Evolutionary conservation across 2,888 invertebrate genomes (phyloP).

Genomic region (Podotricha telesiphe): DNA sequence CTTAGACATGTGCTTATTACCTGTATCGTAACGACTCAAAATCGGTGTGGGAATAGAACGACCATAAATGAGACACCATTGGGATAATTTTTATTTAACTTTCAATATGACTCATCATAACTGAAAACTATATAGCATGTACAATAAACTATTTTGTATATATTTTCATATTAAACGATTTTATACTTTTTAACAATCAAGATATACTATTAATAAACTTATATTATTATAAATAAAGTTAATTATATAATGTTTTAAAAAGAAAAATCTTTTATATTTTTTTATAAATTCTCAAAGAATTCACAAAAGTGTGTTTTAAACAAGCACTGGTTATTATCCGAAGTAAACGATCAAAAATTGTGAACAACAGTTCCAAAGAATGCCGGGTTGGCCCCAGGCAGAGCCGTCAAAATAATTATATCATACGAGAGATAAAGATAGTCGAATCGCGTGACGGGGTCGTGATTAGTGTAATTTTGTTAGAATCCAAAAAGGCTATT

Average conservation of each 20-base stretch:
- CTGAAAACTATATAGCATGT: background rate
- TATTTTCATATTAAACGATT: background rate
- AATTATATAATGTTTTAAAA: background rate
- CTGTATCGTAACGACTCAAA: slow-evolving; percentile 62
- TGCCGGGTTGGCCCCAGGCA: slow-evolving; percentile 66
- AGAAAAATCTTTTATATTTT: background rate
- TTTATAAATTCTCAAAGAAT: background rate
- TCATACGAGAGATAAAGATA: slow-evolving; percentile 68
- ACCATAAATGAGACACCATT: slow-evolving; percentile 46
- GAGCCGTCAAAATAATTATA: slow-evolving; percentile 68
- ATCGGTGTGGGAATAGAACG: slow-evolving; percentile 54
- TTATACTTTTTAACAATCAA: background rate
- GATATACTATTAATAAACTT: background rate
- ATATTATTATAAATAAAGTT: background rate
- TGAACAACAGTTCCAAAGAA: slow-evolving; percentile 54
- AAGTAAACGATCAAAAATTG: slow-evolving; percentile 40
- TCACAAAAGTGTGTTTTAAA: background rate
- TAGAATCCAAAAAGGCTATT: slow-evolving; percentile 57
- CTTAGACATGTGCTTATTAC: slow-evolving; percentile 67
- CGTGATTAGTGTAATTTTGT: slow-evolving; percentile 75
- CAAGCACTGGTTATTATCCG: slow-evolving; percentile 23
- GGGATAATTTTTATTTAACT: slow-evolving; percentile 9
- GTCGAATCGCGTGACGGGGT: slow-evolving; percentile 77
- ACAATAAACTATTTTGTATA: background rate
- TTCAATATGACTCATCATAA: background rate